Conservation (phyloP, 2,113 vertebrate genomes). For the Chitala chitala region DNA sequence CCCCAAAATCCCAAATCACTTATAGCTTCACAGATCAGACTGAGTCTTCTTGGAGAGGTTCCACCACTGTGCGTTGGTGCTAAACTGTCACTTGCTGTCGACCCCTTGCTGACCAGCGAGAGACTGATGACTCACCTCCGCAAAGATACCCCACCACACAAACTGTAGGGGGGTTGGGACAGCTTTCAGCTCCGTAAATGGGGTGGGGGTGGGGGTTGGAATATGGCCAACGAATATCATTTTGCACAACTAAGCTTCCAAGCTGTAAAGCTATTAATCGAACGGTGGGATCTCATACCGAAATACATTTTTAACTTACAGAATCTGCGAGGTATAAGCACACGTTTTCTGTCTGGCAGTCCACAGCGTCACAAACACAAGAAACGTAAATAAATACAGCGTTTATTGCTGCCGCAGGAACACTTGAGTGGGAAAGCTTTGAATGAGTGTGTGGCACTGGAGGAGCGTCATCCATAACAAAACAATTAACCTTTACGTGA, state of each 20-base stretch:
- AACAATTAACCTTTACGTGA: constrained; percentile 20
- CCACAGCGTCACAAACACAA: neutral
- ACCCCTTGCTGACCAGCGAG: neutral
- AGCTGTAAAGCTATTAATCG: neutral
- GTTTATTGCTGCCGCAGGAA: neutral
- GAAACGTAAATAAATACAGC: neutral
- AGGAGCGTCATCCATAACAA: neutral
- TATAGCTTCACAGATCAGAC: neutral
- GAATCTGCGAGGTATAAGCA: too few species aligned
- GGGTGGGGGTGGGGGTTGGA: neutral
- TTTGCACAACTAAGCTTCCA: neutral
- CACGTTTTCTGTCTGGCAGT: too few species aligned
- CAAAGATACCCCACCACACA: neutral
- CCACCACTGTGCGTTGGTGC: neutral
- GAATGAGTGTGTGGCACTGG: neutral
- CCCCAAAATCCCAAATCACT: neutral
- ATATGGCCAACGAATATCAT: neutral
- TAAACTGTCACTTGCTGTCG: neutral
- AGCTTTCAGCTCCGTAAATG: neutral
- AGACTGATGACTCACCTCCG: neutral
- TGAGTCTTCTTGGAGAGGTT: neutral
- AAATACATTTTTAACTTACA: too few species aligned
- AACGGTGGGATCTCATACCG: neutral
- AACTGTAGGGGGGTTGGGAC: neutral
- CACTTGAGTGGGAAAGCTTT: neutral